Evolutionary conservation across 2,888 invertebrate genomes (phyloP), one percentile per base, ranked within the genome.

Genomic region (Molorchus minor): DNA sequence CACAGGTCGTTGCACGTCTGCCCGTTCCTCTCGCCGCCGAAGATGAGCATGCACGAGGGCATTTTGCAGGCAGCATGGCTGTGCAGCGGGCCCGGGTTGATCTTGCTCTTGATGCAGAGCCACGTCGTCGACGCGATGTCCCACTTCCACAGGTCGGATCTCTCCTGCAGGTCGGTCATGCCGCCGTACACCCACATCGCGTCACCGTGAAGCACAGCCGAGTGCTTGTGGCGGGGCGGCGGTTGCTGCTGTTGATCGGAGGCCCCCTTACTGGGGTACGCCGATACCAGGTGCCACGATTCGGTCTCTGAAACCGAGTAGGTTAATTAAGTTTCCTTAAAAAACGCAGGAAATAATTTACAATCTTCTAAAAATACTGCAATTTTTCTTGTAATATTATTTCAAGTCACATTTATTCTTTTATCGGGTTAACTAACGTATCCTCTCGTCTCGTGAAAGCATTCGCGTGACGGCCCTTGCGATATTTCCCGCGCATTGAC

Each of bases 141-240:
- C 68, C 71, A 77, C 83, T 70, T 72, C 77, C 77, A 77, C 19
- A 76, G 64, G 62, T 77, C 77, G 2, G 71, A 67, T 7, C 76
- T 62, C 61, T 75, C 90, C 67, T 89, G 87, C 57, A 95, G 85
- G 82, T 94, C 93, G 63, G 90, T 90, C 90, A 92, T 92, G 0
- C 95, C 95, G 13, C 92, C 95, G 80, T 91, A 94, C 75, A 95
- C 86, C 88, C 92, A 94, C 85, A 95, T 91, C 2, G 88, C 85
- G 67, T 87, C 86, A 71, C 86, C 89, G 79, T 92, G 88, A 62
- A 93, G 82, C 41, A 92, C 89, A 1, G 92, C 91, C 0, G 92
- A 90, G 83, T 95, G 95, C 71, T 91, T 91, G 83, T 94, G 93
- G 8, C 94, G 85, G 33, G 90, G 87, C 46, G 90, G 87, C 1